phyloP scores from a whole-genome alignment of 2,888 invertebrate species.

The Dicycla oo region DNA sequence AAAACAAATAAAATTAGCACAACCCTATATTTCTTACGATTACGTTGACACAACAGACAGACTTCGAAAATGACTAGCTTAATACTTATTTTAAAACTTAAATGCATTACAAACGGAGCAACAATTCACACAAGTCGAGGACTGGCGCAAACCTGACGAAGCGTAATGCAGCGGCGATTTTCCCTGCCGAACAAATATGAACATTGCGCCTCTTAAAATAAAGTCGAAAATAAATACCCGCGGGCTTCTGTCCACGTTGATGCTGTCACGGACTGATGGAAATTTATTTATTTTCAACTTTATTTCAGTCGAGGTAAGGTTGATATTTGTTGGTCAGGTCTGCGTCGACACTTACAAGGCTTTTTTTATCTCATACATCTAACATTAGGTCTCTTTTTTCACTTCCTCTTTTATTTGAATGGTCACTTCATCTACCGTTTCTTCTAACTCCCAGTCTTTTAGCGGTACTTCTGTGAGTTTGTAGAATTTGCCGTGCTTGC shows the following conservation, averaged over 20 bases:
- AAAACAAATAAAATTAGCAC: conserved; percentile 6
- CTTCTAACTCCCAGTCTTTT: conserved; percentile 92
- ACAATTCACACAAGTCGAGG: conserved; percentile 3
- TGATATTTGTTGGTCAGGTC: conserved; percentile 1
- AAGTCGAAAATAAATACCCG: background rate
- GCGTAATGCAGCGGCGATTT: no score
- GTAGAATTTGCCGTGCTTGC: conserved; percentile 92
- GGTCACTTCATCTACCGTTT: conserved; percentile 76
- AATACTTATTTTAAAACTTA: conserved; percentile 44
- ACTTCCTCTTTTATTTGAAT: conserved; percentile 59
- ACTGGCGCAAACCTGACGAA: background rate
- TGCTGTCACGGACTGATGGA: background rate
- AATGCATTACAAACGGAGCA: conserved; percentile 33
- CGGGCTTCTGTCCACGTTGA: background rate
- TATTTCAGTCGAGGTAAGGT: background rate
- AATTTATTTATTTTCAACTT: background rate
- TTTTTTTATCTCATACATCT: background rate
- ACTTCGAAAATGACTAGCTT: conserved; percentile 50
- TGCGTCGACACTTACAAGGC: background rate
- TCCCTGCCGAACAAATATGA: background rate
- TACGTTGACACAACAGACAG: background rate
- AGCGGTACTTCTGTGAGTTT: conserved; percentile 90
- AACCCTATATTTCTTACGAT: conserved; percentile 12
- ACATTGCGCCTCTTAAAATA: background rate
- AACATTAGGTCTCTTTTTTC: conserved; percentile 21